Conservation (phyloP, 2,113 vertebrate species). For the Potamarius usumacintae region DNA sequence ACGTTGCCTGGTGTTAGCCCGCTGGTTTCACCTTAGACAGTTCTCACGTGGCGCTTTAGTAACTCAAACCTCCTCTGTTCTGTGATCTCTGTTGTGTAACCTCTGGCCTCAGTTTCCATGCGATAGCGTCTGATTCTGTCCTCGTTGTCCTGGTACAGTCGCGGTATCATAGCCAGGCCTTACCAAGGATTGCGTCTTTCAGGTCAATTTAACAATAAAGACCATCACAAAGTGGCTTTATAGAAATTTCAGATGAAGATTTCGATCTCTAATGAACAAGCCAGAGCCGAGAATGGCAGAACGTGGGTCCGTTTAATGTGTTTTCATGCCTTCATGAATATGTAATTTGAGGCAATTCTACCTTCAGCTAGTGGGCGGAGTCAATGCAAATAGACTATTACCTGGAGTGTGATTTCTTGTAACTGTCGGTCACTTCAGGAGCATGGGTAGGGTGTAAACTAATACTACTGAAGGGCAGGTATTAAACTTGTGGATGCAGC, state of each 20-base stretch:
- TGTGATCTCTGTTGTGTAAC: not conserved
- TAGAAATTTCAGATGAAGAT: not conserved
- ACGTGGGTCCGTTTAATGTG: not conserved
- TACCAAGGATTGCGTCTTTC: not conserved
- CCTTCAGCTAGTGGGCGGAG: not conserved
- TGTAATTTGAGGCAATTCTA: not conserved
- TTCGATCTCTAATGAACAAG: not conserved
- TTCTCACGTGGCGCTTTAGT: constrained; percentile 2
- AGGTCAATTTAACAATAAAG: not conserved
- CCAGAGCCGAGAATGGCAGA: not conserved
- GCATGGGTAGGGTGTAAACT: not conserved
- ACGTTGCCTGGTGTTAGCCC: not conserved
- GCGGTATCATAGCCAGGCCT: not conserved
- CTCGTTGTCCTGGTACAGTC: not conserved
- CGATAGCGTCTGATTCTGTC: not conserved
- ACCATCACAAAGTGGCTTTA: not conserved
- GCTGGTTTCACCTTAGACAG: not conserved
- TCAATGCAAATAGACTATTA: not conserved
- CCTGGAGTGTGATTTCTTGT: not conserved
- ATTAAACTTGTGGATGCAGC: not conserved
- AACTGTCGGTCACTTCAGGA: not conserved
- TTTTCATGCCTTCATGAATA: not conserved
- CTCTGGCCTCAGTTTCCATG: constrained; percentile 11
- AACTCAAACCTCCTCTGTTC: constrained; percentile 13
- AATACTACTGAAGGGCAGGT: not conserved